Base-by-base conservation (phyloP, 2,113 vertebrate species). In the rabbit (Oryctolagus cuniculus) region DNA sequence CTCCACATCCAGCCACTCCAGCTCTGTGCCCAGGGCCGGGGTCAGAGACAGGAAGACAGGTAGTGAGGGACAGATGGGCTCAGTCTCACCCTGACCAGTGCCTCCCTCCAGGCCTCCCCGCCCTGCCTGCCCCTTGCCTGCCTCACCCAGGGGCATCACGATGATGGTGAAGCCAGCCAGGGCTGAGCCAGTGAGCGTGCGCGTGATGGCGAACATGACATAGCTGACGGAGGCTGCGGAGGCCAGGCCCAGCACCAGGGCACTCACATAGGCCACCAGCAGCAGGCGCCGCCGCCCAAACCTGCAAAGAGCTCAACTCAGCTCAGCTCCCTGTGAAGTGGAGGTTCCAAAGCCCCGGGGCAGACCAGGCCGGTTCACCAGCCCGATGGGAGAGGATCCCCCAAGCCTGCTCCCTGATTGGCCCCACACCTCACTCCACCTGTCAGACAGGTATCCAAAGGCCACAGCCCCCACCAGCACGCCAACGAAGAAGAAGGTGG, bases 381-480 rank as follows among this genome's bases (percentile, higher is more conserved):
- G 17, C n/a, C 75, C 66, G n/a, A 51, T 67, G 79, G 81, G 64
- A 69, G 44, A 67, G 44, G 44, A 24, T 13, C 38, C 58, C 53
- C 74, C 74, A 84, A 63, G 25, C 70, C 86, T 22, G 6, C 34
- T 51, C 63, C 63, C 31, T 12, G 31, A 21, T 44, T 36, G 19
- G 12, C 53, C 72, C 53, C 38, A 36, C 22, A 51, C n/a, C 36
- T 86, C 89, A 89, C 49, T 66, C 51, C 93, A 99, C 99, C 99
- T 99, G 98, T 99, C 99, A 29, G 99, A 98, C 29, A 99, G 98
- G 95, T 98, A 98, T 63, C 99, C 99, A 9, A 99, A 99, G 25
- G 98, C 66, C 84, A 99, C 93, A 0, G 99, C 98, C 74, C 99
- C 99, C n/a, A 97, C 12, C 16, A 99, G 99, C 44, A 99, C 98